These are phyloP conservation scores for Capricornis sumatraensis DNA, from an alignment of 2,113 vertebrate genomes.

Conservation along the genomic window DNA sequence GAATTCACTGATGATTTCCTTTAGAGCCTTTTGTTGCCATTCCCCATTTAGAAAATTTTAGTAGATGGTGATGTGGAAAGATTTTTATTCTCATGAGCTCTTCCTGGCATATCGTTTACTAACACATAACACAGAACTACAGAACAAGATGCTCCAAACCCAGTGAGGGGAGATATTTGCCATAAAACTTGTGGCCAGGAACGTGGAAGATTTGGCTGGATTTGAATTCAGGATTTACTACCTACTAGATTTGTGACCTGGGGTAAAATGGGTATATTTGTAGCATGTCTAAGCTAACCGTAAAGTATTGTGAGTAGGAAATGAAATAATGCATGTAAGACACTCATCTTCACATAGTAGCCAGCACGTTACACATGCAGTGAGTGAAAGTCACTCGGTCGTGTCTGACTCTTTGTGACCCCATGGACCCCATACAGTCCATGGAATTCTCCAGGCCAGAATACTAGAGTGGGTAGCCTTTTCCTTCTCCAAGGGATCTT, in stretches of 20 bases:
- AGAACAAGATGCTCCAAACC: background rate
- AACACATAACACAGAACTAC: background rate
- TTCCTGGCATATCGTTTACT: background rate
- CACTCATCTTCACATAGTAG: background rate
- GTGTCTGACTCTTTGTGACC: background rate
- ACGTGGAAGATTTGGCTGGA: background rate
- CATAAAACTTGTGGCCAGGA: background rate
- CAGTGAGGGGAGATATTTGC: background rate
- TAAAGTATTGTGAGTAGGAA: background rate
- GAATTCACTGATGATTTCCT: background rate
- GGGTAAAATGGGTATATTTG: background rate
- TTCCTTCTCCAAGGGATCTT: background rate
- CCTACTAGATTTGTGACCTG: background rate
- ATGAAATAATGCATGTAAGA: background rate
- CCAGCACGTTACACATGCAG: background rate
- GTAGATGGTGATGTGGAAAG: background rate
- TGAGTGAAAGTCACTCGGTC: background rate
- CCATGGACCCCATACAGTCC: background rate
- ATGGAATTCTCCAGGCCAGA: background rate
- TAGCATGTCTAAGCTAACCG: background rate
- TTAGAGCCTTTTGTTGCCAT: background rate
- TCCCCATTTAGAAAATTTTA: background rate
- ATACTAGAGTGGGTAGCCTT: background rate
- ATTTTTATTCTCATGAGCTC: background rate
- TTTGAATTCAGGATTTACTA: background rate